Evolutionary conservation across 1,140 invertebrate species (phyloP).

Genomic region (Tribolium madens): DNA sequence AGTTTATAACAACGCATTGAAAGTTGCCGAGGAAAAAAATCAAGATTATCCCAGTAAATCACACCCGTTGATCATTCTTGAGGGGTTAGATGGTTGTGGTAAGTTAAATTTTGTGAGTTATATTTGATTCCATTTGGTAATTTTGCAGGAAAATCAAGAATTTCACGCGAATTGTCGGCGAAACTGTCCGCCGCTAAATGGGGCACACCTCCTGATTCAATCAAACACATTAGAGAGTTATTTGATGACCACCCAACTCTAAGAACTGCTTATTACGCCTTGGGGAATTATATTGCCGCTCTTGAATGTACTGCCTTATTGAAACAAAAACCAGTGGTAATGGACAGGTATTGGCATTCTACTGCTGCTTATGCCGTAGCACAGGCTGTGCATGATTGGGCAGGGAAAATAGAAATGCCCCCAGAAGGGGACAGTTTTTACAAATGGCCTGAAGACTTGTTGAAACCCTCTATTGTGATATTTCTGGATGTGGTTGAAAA

Average conservation of each 20-base stretch:
- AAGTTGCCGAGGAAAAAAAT: constrained; percentile 31
- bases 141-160: constrained; percentile 60
- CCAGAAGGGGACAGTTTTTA: constrained; percentile 56
- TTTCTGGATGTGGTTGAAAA: constrained; percentile 56
- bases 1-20: constrained; percentile 49
- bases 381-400: constrained; percentile 55
- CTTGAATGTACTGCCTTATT: constrained; percentile 55
- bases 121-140: background rate
- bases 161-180: constrained; percentile 52
- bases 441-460: constrained; percentile 64
- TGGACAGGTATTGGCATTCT: constrained; percentile 66
- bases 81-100: constrained; percentile 64
- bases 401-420: constrained; percentile 47
- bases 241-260: constrained; percentile 59
- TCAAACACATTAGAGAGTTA: constrained; percentile 51
- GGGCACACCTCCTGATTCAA: constrained; percentile 58
- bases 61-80: constrained; percentile 57
- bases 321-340: constrained; percentile 57
- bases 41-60: constrained; percentile 12
- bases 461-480: constrained; percentile 61
- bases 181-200: constrained; percentile 52
- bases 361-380: constrained; percentile 64
- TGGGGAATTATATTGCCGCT: constrained; percentile 63
- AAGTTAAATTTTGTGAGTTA: constrained; percentile 1
- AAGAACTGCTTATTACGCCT: constrained; percentile 60